These are phyloP conservation scores for Cottus gobio DNA, from an alignment of 2,113 vertebrate genomes.

Conservation along the genomic window DNA sequence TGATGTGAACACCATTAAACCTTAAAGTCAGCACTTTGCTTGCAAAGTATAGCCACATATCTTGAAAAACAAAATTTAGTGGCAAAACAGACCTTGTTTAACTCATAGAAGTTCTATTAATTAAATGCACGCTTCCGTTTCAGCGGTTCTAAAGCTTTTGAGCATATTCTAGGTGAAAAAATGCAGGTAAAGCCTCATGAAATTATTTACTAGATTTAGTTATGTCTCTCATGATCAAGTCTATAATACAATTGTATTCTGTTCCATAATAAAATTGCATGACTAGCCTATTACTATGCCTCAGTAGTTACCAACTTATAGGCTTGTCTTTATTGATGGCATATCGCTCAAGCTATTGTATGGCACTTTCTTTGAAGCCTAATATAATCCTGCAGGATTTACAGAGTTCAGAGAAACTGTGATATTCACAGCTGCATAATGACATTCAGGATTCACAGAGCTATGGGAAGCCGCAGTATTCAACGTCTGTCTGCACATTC, in stretches of 20 bases:
- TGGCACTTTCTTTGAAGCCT: constrained; percentile 2
- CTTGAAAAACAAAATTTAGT: neutral
- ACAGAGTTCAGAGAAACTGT: constrained; percentile 26
- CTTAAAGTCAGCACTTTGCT: neutral
- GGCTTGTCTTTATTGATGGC: neutral
- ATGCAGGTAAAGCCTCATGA: neutral
- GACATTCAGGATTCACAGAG: neutral
- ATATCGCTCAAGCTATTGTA: neutral
- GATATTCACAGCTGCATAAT: constrained; percentile 9
- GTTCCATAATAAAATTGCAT: neutral
- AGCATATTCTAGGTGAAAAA: neutral
- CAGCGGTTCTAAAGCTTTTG: neutral
- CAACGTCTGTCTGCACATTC: neutral
- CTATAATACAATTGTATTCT: neutral
- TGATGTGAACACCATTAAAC: constrained; percentile 25
- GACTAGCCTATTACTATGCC: neutral
- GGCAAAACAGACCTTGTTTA: neutral
- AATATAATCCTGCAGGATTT: constrained; percentile 15
- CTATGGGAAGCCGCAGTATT: constrained; percentile 2
- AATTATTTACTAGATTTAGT: neutral
- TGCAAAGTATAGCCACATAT: neutral
- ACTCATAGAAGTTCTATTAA: neutral
- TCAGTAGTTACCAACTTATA: neutral
- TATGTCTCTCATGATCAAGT: neutral
- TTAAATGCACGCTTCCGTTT: neutral